These are phyloP conservation scores for Pipistrellus pipistrellus DNA, from an alignment of 2,797 vertebrate genomes.

Conservation along the genomic window DNA sequence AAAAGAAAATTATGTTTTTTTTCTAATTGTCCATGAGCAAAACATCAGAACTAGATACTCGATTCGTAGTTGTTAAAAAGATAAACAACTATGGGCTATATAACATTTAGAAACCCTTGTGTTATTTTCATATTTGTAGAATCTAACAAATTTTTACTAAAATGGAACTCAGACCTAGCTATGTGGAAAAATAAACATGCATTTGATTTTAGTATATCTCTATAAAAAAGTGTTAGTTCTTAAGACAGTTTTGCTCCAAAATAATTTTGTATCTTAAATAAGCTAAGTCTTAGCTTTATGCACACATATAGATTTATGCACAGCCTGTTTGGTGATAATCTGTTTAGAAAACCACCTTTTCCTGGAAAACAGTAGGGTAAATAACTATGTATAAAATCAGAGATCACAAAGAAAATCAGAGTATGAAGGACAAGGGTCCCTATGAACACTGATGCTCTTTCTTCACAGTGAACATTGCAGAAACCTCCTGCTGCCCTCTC, in stretches of 20 bases:
- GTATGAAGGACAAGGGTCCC: not conserved
- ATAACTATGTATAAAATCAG: not conserved
- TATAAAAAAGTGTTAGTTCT: not conserved
- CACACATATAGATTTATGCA: not conserved
- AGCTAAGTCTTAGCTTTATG: slow-evolving; percentile 23
- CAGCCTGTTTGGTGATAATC: not conserved
- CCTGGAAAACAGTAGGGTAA: slow-evolving; percentile 44
- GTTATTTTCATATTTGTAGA: slow-evolving; percentile 27
- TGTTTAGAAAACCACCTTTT: slow-evolving; percentile 50
- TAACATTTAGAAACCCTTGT: not conserved
- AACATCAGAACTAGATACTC: not conserved
- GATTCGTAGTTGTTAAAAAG: not conserved
- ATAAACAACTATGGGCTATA: not conserved
- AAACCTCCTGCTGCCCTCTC: not conserved
- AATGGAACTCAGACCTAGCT: not conserved
- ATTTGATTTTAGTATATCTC: not conserved
- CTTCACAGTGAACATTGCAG: not conserved
- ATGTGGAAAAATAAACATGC: not conserved
- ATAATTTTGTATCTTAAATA: slow-evolving; percentile 9
- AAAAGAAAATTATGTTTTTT: slow-evolving; percentile 12
- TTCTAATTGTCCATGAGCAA: slow-evolving; percentile 20
- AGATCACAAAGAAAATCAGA: slow-evolving; percentile 20
- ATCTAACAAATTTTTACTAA: not conserved
- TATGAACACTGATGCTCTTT: not conserved
- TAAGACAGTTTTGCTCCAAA: slow-evolving; percentile 16